Evolutionary conservation across 92 coral and sea anemone genomes (phyloP).

Genomic region (Porites lobata): DNA sequence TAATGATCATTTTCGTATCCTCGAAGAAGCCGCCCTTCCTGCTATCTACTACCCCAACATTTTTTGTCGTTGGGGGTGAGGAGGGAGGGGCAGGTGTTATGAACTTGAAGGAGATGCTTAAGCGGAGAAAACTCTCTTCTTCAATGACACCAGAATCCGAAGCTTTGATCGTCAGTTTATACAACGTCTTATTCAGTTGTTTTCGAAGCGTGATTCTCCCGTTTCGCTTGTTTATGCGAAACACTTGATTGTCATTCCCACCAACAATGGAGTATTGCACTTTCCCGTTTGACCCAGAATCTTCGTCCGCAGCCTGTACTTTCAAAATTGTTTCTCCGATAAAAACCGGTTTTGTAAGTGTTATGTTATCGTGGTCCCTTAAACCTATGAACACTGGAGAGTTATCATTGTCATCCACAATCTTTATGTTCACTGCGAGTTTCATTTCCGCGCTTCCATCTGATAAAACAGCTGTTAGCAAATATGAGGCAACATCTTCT

Average conservation of each 20-base stretch:
- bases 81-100: constrained; percentile 18
- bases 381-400: constrained; percentile 83
- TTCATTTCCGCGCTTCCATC: constrained; percentile 67
- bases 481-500: constrained; percentile 63
- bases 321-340: constrained; percentile 75
- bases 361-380: constrained; percentile 61
- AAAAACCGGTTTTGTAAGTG: constrained; percentile 69
- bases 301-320: constrained; percentile 77
- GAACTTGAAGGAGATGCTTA: constrained; percentile 10
- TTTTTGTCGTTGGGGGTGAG: constrained; percentile 13
- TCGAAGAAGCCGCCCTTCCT: constrained; percentile 64
- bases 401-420: constrained; percentile 82
- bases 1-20: constrained; percentile 76
- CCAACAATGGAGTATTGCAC: constrained; percentile 67
- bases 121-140: constrained; percentile 52
- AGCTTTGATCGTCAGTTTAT: constrained; percentile 76
- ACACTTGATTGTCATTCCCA: constrained; percentile 76
- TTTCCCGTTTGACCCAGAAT: constrained; percentile 75
- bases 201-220: constrained; percentile 76
- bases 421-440: constrained; percentile 51
- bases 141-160: constrained; percentile 70
- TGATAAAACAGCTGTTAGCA: constrained; percentile 65
- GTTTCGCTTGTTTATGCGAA: constrained; percentile 67
- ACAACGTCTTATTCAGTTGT: constrained; percentile 54
- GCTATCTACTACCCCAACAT: constrained; percentile 34